Evolutionary conservation across 2,797 vertebrate species (phyloP).

Genomic region (Alcedo quadribrachys): DNA sequence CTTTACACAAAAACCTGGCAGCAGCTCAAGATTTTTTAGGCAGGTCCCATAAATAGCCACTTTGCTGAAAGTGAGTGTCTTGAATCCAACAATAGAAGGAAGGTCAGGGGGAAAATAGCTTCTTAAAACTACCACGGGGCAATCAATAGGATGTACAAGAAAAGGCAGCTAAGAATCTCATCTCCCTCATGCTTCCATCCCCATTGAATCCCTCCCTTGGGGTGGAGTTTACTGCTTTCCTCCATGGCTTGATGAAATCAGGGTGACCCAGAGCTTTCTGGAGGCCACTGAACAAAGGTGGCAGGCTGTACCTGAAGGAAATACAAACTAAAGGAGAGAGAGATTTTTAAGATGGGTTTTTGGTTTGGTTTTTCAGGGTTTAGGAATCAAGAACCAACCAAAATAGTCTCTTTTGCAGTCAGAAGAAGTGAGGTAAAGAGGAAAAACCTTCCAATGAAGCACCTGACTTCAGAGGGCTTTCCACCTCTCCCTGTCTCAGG

Average conservation of each 20-base stretch:
- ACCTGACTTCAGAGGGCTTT: not conserved
- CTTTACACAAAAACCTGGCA: constrained; percentile 49
- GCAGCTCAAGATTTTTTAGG: constrained; percentile 14
- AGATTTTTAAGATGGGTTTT: not conserved
- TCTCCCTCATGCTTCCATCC: not conserved
- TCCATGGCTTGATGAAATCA: not conserved
- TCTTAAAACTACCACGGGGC: not conserved
- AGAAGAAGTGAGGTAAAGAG: not conserved
- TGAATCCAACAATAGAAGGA: constrained; percentile 67
- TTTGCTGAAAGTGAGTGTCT: constrained; percentile 63
- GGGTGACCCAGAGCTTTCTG: not conserved
- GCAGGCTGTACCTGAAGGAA: constrained; percentile 2
- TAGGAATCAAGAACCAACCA: not conserved
- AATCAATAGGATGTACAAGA: not conserved
- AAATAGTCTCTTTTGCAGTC: not conserved
- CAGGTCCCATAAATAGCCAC: constrained; percentile 63
- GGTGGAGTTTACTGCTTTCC: constrained; percentile 21
- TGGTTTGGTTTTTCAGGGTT: not conserved
- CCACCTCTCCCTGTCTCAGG: not conserved
- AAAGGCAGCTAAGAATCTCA: constrained; percentile 20
- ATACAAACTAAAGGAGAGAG: not conserved
- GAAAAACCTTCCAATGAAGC: not conserved
- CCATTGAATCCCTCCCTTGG: not conserved
- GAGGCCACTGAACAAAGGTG: not conserved
- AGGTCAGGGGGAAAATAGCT: constrained; percentile 62